These are phyloP conservation scores for Cephus nigrinus DNA, from an alignment of 2,888 invertebrate species.

Conservation along the genomic window DNA sequence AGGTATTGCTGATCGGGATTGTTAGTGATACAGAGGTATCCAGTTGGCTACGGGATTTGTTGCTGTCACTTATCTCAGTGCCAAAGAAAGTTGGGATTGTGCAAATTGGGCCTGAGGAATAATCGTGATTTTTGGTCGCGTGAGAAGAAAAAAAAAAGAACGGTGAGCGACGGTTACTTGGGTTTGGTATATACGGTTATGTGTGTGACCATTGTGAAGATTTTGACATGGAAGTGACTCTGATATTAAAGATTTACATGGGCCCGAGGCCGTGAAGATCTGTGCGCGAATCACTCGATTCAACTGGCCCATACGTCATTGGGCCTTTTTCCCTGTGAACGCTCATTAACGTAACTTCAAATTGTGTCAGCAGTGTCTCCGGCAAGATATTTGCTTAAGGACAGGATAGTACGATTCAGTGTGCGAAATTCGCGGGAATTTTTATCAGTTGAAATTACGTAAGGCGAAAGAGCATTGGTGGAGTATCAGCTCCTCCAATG, in stretches of 20 bases:
- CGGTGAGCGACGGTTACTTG: neutral
- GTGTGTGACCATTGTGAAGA: slow-evolving; percentile 18
- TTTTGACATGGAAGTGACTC: slow-evolving; percentile 27
- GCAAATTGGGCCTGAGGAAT: neutral
- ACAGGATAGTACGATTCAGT: neutral
- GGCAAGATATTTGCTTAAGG: neutral
- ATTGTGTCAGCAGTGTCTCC: neutral
- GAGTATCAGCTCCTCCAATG: neutral
- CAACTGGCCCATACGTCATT: neutral
- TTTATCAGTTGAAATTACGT: neutral
- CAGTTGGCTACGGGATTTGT: neutral
- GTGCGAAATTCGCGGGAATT: neutral
- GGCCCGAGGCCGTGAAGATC: slow-evolving; percentile 14
- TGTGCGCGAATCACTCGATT: slow-evolving; percentile 19
- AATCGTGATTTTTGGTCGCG: neutral
- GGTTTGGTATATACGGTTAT: neutral
- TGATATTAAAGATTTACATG: slow-evolving; percentile 28
- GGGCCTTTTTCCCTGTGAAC: neutral
- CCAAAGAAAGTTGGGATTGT: neutral
- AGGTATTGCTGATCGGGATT: neutral
- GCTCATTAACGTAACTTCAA: neutral
- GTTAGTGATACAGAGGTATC: neutral
- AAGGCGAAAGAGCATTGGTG: neutral
- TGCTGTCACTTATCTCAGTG: neutral
- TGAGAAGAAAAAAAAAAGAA: neutral